phyloP scores from a whole-genome alignment of 2,888 invertebrate genomes.

The Pimpla rufipes region DNA sequence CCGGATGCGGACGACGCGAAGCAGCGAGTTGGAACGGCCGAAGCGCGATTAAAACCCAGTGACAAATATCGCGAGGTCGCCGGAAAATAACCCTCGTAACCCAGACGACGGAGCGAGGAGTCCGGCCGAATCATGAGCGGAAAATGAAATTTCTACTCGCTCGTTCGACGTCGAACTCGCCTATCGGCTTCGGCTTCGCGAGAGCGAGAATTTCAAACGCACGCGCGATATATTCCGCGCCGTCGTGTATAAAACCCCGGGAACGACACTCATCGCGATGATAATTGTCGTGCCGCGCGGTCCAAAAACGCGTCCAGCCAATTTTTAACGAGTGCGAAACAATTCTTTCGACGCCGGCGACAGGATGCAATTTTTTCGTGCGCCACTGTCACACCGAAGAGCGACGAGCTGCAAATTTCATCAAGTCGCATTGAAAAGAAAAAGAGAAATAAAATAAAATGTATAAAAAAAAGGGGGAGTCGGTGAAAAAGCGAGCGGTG shows the following conservation, averaged over 20 bases:
- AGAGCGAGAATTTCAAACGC: too few relatives aligned
- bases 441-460: neutral
- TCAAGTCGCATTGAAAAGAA: slow-evolving; percentile 46
- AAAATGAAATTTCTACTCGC: slow-evolving; percentile 45
- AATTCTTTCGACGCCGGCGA: slow-evolving; percentile 47
- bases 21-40: neutral
- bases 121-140: slow-evolving; percentile 28
- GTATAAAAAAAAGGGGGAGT: neutral
- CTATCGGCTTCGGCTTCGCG: slow-evolving; percentile 6
- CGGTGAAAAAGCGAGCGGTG: slow-evolving; percentile 30
- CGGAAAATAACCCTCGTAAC: slow-evolving; percentile 30
- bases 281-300: slow-evolving; percentile 47
- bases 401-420: slow-evolving; percentile 58
- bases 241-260: neutral
- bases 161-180: slow-evolving; percentile 36
- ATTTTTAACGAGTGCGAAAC: slow-evolving; percentile 61
- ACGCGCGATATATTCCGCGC: slow-evolving; percentile 27
- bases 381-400: slow-evolving; percentile 42
- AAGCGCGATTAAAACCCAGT: slow-evolving; percentile 31
- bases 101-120: slow-evolving; percentile 24
- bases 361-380: slow-evolving; percentile 44
- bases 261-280: slow-evolving; percentile 34
- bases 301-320: slow-evolving; percentile 3
- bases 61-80: slow-evolving; percentile 30
- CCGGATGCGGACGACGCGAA: slow-evolving; percentile 19